Percentiles rank a stretch among this genome's conserved stretches.
Conservation (phyloP, 2,113 vertebrate genomes). For the Python bivittatus region DNA sequence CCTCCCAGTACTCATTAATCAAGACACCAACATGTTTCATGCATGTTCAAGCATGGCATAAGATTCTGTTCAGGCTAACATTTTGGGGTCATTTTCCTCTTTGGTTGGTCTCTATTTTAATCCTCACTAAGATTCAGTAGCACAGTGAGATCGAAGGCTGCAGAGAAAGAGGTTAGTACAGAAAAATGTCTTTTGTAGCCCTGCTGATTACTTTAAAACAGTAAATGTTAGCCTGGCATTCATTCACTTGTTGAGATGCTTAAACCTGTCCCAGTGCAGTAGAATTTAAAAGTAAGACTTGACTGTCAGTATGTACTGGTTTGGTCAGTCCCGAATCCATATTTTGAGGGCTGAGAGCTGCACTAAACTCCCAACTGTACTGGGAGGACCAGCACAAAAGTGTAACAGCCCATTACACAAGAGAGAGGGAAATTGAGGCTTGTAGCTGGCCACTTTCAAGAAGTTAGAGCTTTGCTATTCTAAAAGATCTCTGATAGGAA, state of each 20-base stretch:
- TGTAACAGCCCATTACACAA: neutral
- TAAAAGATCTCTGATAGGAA: neutral
- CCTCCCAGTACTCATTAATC: neutral
- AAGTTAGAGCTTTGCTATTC: neutral
- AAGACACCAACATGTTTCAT: conserved; percentile 17
- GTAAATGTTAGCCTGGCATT: neutral
- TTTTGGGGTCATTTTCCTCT: conserved; percentile 39
- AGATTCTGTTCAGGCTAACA: conserved; percentile 52
- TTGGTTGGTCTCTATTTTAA: conserved; percentile 17
- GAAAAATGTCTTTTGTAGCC: neutral
- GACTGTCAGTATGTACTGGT: neutral
- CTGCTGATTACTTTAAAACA: neutral
- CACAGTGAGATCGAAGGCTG: neutral
- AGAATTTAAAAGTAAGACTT: neutral
- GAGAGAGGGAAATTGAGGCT: neutral
- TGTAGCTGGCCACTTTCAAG: neutral
- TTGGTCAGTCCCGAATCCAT: neutral
- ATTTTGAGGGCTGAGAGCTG: neutral
- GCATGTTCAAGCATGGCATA: neutral
- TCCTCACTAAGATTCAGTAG: neutral
- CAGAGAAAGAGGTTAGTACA: neutral
- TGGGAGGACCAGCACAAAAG: neutral
- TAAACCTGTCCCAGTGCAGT: neutral
- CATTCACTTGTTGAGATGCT: neutral
- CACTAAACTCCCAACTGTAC: too few species aligned